Evolutionary conservation across 2,888 invertebrate genomes (phyloP).

Genomic region (Ichneumon xanthorius): DNA sequence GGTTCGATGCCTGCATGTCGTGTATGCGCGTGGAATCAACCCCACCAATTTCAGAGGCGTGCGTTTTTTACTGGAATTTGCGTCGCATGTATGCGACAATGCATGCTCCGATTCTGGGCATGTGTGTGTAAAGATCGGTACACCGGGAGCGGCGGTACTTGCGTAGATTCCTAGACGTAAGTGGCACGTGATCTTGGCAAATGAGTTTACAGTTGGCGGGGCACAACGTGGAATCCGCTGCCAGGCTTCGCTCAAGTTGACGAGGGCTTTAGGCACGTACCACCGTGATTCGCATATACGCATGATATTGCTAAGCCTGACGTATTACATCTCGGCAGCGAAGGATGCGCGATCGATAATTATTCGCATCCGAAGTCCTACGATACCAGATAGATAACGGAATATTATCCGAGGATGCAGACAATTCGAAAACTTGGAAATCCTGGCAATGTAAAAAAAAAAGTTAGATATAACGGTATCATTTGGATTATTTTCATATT

Average conservation of each 20-base stretch:
- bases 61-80: neutral
- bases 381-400: neutral
- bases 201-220: conserved; percentile 76
- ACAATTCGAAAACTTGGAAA: neutral
- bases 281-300: conserved; percentile 59
- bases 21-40: neutral
- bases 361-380: neutral
- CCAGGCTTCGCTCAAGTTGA: conserved; percentile 41
- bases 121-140: neutral
- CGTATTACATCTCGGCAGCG: conserved; percentile 69
- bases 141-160: neutral
- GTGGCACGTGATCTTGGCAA: conserved; percentile 77
- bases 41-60: neutral
- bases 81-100: neutral
- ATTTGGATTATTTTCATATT: too few relatives aligned
- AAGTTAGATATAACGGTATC: too few relatives aligned
- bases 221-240: conserved; percentile 24
- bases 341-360: neutral
- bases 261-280: conserved; percentile 77
- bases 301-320: conserved; percentile 76
- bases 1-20: neutral
- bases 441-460: neutral
- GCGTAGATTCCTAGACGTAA: conserved; percentile 68
- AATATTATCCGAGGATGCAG: neutral
- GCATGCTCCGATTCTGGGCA: neutral